These are phyloP conservation scores for Chaunax sp. DNA, from an alignment of 2,797 vertebrate genomes.

Conservation along the genomic window DNA sequence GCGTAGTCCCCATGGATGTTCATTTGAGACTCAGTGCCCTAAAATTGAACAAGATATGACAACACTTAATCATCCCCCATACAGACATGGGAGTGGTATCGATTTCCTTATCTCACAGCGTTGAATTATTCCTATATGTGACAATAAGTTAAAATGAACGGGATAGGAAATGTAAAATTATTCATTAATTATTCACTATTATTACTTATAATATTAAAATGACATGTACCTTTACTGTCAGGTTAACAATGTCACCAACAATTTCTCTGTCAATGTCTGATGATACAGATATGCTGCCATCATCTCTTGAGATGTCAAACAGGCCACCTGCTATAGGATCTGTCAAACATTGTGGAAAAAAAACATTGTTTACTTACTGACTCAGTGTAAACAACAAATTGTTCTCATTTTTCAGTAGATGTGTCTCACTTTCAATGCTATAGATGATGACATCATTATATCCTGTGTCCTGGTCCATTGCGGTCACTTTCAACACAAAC, in stretches of 20 bases:
- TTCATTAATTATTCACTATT: no score
- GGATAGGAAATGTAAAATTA: not conserved
- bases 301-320: conserved; percentile 73
- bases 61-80: not conserved
- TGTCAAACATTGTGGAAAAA: conserved; percentile 37
- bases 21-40: conserved; percentile 84
- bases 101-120: not conserved
- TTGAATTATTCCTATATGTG: not conserved
- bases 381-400: not conserved
- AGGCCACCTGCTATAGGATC: conserved; percentile 52
- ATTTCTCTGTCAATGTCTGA: conserved; percentile 86
- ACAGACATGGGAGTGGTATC: not conserved
- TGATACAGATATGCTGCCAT: conserved; percentile 82
- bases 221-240: conserved; percentile 84
- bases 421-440: conserved; percentile 85
- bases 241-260: conserved; percentile 72
- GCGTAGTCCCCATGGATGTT: conserved; percentile 79
- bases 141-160: not conserved
- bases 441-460: conserved; percentile 85
- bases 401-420: not conserved
- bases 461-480: conserved; percentile 88
- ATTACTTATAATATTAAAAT: not conserved
- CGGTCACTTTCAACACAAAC: conserved; percentile 80
- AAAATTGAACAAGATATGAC: conserved; percentile 21
- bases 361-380: not conserved